Percentiles rank a stretch among this genome's conserved stretches.
These are phyloP conservation scores for Pollenia griseotomentosa DNA, from an alignment of 2,888 invertebrate genomes.

Conservation along the genomic window DNA sequence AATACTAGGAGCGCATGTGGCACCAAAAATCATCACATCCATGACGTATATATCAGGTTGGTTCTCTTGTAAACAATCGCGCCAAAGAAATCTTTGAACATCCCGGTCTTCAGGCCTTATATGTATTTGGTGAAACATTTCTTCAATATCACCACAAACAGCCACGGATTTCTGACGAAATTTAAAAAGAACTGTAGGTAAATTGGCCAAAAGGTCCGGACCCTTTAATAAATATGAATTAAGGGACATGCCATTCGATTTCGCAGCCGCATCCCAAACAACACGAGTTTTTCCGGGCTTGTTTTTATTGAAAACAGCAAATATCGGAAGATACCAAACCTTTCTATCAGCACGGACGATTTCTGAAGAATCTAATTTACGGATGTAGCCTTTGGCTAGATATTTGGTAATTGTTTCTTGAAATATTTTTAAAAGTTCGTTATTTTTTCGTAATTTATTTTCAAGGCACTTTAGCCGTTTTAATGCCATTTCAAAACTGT, in stretches of 20 bases:
- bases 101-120: no score
- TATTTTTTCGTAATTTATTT: slow-evolving; percentile 16
- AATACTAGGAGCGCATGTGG: not conserved
- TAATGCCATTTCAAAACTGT: slow-evolving; percentile 43
- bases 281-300: not conserved
- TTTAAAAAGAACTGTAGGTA: not conserved
- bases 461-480: slow-evolving; percentile 22
- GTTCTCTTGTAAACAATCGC: not conserved
- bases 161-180: no score
- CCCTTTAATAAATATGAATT: slow-evolving; percentile 28
- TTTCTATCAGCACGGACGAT: not conserved
- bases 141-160: no score
- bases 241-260: slow-evolving; percentile 17
- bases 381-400: not conserved
- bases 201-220: not conserved
- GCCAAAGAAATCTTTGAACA: no score
- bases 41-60: not conserved
- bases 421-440: slow-evolving; percentile 5
- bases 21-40: not conserved
- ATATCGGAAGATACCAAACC: not conserved
- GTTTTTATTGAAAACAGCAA: not conserved
- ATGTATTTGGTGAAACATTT: no score
- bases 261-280: not conserved
- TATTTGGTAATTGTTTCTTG: not conserved
- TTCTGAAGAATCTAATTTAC: not conserved